Evolutionary conservation across 2,113 vertebrate species (phyloP).

Genomic region (Diglossa brunneiventris): DNA sequence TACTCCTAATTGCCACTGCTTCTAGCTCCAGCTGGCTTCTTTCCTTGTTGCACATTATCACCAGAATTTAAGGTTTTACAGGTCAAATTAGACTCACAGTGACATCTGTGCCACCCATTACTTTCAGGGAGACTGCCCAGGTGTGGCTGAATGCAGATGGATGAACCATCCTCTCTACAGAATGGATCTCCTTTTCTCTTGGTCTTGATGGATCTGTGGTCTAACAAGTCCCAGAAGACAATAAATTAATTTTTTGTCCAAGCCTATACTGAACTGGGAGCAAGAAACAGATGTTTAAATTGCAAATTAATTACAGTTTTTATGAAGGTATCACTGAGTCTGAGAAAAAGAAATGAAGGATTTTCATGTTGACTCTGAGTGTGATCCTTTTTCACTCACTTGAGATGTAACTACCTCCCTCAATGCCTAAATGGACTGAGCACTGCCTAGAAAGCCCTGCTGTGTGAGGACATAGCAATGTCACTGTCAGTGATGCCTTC

Average conservation of each 20-base stretch:
- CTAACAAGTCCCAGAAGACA: neutral
- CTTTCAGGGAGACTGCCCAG: neutral
- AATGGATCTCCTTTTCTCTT: neutral
- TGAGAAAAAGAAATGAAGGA: neutral
- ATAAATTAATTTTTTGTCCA: neutral
- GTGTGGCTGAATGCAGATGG: neutral
- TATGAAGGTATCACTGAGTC: neutral
- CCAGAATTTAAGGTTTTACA: slow-evolving; percentile 34
- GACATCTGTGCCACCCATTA: neutral
- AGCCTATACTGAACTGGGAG: neutral
- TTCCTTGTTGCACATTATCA: slow-evolving; percentile 18
- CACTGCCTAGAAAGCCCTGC: neutral
- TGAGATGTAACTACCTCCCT: neutral
- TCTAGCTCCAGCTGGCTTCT: slow-evolving; percentile 36
- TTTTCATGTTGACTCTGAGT: neutral
- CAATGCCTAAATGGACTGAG: neutral
- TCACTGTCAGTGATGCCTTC: neutral
- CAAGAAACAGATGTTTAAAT: neutral
- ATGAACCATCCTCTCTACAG: neutral
- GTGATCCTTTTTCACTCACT: neutral
- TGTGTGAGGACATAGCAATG: neutral
- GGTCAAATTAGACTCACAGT: slow-evolving; percentile 3
- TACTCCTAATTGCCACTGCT: slow-evolving; percentile 10
- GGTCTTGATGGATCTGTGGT: neutral
- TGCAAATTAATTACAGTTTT: neutral